phyloP scores from a whole-genome alignment of 2,888 invertebrate species.

The Quadroppia sp. region DNA sequence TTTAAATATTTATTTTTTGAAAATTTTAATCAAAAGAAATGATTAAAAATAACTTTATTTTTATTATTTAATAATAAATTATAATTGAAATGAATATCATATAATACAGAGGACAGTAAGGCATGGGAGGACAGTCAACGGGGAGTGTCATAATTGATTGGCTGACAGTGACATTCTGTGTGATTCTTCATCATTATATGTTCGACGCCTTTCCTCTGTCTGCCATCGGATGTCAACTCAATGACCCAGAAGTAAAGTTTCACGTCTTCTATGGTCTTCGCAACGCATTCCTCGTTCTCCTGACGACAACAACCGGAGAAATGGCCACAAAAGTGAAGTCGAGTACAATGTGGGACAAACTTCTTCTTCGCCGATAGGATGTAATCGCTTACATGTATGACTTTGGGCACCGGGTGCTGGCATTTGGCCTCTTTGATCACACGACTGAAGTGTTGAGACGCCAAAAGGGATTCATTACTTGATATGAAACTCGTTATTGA shows the following conservation, averaged over 20 bases:
- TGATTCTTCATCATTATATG: conserved; percentile 40
- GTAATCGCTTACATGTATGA: conserved; percentile 37
- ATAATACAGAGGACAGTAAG: too few species aligned
- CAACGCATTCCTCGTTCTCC: conserved; percentile 41
- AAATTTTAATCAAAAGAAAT: too few species aligned
- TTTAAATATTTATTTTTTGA: too few species aligned
- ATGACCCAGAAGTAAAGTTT: conserved; percentile 40
- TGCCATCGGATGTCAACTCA: conserved; percentile 38
- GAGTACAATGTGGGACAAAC: conserved; percentile 41
- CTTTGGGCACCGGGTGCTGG: conserved; percentile 33
- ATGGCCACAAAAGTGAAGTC: conserved; percentile 38
- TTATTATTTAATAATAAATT: too few species aligned
- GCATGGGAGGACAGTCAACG: background rate
- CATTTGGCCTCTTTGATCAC: conserved; percentile 39
- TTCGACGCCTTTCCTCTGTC: conserved; percentile 41
- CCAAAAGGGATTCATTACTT: conserved; percentile 39
- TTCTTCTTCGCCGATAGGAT: conserved; percentile 38
- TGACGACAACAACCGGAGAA: conserved; percentile 42
- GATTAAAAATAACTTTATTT: too few species aligned
- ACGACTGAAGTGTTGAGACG: conserved; percentile 40
- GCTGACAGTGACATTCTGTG: conserved; percentile 41
- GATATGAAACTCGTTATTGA: background rate
- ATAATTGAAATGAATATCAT: too few species aligned
- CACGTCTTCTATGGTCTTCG: conserved; percentile 41
- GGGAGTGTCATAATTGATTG: conserved; percentile 29